These are phyloP conservation scores for Gallinago jamesoni DNA, from an alignment of 2,113 vertebrate genomes.

Conservation along the genomic window DNA sequence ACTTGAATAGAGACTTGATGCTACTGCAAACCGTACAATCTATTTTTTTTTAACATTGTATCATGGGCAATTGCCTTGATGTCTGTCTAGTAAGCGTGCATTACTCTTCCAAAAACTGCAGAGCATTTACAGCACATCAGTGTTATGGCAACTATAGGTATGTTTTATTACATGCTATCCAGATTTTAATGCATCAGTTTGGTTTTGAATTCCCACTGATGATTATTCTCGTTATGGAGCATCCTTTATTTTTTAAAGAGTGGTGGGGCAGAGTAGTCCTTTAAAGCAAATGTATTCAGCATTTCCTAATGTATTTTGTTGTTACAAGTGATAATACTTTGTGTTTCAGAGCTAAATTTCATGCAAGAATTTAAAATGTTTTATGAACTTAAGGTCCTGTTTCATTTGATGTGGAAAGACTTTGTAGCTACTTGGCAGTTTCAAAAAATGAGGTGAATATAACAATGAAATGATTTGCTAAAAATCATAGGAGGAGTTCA, in stretches of 20 bases:
- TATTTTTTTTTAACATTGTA: constrained; percentile 2
- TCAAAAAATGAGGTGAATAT: too few species aligned
- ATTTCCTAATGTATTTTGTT: not conserved
- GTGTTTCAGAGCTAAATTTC: not conserved
- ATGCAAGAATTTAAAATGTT: not conserved
- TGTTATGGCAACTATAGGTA: not conserved
- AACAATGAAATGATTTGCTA: too few species aligned
- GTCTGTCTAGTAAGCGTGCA: not conserved
- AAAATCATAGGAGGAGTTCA: too few species aligned
- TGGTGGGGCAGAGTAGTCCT: not conserved
- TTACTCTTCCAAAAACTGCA: not conserved
- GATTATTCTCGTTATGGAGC: not conserved
- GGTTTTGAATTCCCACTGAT: not conserved
- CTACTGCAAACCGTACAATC: constrained; percentile 27
- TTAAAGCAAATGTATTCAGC: not conserved
- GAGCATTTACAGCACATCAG: not conserved
- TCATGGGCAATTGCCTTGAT: not conserved
- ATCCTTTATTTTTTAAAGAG: not conserved
- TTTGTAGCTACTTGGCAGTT: too few species aligned
- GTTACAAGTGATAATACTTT: not conserved
- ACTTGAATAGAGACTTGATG: constrained; percentile 71
- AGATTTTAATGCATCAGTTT: not conserved
- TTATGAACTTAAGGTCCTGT: not conserved
- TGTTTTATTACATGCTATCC: not conserved
- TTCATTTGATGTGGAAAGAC: too few species aligned